Evolutionary conservation across 2,888 invertebrate species (phyloP).

Genomic region (Argynnis bischoffii): DNA sequence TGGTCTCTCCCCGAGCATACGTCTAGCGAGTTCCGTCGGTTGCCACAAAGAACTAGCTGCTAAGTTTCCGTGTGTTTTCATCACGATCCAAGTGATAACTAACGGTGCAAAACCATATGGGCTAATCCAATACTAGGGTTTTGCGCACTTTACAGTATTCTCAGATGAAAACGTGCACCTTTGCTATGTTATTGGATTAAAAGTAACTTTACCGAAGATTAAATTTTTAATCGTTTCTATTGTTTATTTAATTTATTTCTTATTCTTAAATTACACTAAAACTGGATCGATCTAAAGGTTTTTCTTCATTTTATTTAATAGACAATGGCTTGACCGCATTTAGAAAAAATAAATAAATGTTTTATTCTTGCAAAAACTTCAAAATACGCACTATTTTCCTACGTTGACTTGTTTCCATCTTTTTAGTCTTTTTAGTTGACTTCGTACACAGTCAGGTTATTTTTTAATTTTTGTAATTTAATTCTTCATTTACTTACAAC

Average conservation of each 20-base stretch:
- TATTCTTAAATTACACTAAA: background rate
- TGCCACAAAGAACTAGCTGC: constrained; percentile 78
- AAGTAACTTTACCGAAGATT: constrained; percentile 9
- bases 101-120: constrained; percentile 56
- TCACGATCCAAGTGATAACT: constrained; percentile 65
- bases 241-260: background rate
- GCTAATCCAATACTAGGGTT: constrained; percentile 74
- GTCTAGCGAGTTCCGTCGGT: constrained; percentile 74
- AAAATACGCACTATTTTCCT: too few species aligned
- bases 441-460: too few species aligned
- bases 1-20: constrained; percentile 74
- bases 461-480: too few species aligned
- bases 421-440: too few species aligned
- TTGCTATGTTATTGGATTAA: constrained; percentile 33
- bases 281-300: too few species aligned
- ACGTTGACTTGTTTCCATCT: too few species aligned
- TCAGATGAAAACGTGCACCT: constrained; percentile 33
- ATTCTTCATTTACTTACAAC: too few species aligned
- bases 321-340: too few species aligned
- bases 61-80: constrained; percentile 76
- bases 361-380: too few species aligned
- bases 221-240: constrained; percentile 1
- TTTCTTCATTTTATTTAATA: too few species aligned
- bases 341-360: too few species aligned
- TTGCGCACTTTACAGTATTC: constrained; percentile 74